These are phyloP conservation scores for Clostera curtula DNA, from an alignment of 2,888 invertebrate genomes.

Conservation along the genomic window DNA sequence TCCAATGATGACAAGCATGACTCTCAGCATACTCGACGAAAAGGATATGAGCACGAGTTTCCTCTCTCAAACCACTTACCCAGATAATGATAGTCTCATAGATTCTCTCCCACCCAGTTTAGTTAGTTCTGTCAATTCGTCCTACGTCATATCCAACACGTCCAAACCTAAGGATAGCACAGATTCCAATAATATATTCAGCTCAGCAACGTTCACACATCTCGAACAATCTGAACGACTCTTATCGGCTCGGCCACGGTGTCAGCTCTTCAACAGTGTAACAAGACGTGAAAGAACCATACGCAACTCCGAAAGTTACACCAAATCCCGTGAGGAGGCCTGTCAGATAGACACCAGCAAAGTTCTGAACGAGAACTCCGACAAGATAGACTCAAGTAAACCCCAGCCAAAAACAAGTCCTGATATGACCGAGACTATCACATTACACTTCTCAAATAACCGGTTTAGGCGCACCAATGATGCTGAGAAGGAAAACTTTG, in stretches of 20 bases:
- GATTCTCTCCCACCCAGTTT: conserved; percentile 65
- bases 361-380: conserved; percentile 54
- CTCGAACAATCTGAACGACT: conserved; percentile 58
- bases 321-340: conserved; percentile 55
- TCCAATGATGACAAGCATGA: conserved; percentile 69
- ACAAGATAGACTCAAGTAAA: conserved; percentile 45
- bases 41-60: conserved; percentile 72
- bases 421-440: conserved; percentile 56
- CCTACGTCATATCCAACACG: conserved; percentile 49
- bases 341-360: conserved; percentile 57
- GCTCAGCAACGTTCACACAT: conserved; percentile 62
- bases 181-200: conserved; percentile 60
- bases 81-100: conserved; percentile 62
- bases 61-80: conserved; percentile 65
- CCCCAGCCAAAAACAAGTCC: conserved; percentile 24
- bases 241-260: conserved; percentile 51
- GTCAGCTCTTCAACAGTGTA: conserved; percentile 47
- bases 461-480: conserved; percentile 46
- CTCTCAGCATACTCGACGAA: conserved; percentile 65
- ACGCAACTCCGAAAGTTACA: conserved; percentile 57
- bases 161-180: conserved; percentile 41
- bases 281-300: conserved; percentile 46
- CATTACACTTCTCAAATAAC: conserved; percentile 57
- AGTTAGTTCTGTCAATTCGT: conserved; percentile 64
- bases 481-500: conserved; percentile 66